phyloP scores from a whole-genome alignment of 1,140 invertebrate genomes.

The Brachionus calyciflorus region DNA sequence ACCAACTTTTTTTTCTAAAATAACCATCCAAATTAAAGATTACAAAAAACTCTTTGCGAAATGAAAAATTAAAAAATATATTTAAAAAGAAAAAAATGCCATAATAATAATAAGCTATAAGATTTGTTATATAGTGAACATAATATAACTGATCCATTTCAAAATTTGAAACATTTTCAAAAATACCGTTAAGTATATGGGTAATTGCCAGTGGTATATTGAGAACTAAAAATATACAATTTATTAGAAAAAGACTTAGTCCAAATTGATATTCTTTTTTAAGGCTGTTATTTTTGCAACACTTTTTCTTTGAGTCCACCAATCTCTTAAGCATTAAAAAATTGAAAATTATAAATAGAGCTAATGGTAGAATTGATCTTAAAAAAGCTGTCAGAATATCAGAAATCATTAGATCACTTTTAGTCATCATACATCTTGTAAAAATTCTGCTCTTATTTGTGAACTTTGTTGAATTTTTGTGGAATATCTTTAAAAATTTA shows the following conservation, averaged over 20 bases:
- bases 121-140: constrained; percentile 3
- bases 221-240: neutral
- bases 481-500: constrained; percentile 3
- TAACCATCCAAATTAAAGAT: neutral
- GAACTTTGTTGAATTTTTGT: neutral
- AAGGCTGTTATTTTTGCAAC: neutral
- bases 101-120: constrained; percentile 3
- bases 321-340: constrained; percentile 11
- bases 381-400: neutral
- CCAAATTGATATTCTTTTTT: constrained; percentile 12
- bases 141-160: neutral
- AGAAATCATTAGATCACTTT: neutral
- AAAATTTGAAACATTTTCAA: neutral
- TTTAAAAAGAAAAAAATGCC: neutral
- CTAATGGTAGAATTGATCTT: neutral
- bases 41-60: neutral
- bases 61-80: constrained; percentile 17
- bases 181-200: neutral
- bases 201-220: constrained; percentile 9
- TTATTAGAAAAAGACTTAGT: neutral
- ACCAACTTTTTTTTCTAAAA: neutral
- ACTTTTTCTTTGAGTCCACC: neutral
- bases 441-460: neutral
- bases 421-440: neutral
- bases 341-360: neutral